Conservation (phyloP, 1,140 invertebrate species). For the Tetramorium parvispinum region DNA sequence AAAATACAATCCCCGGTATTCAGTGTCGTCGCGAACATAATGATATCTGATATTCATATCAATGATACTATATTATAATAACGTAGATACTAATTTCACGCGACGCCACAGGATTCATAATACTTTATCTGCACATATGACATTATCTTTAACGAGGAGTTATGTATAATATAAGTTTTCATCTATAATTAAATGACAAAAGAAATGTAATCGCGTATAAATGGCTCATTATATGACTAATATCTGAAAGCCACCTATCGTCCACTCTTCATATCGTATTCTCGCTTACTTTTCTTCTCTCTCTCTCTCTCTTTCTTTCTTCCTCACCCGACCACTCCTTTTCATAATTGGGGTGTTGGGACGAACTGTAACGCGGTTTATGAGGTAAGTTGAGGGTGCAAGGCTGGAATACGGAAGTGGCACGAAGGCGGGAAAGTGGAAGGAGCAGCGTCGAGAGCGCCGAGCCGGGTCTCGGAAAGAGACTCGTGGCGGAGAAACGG, state of each 20-base stretch:
- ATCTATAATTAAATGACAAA: constrained; percentile 59
- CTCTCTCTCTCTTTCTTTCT: neutral
- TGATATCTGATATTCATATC: constrained; percentile 28
- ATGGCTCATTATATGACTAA: constrained; percentile 64
- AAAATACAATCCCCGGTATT: constrained; percentile 2
- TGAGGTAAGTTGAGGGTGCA: constrained; percentile 42
- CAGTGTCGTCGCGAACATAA: neutral
- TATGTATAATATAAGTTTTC: neutral
- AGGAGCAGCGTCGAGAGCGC: constrained; percentile 36
- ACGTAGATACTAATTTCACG: constrained; percentile 1
- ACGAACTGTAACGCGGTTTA: constrained; percentile 64
- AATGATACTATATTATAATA: constrained; percentile 7
- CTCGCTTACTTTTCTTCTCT: constrained; percentile 2
- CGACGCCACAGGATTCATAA: constrained; percentile 1
- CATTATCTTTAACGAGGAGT: neutral
- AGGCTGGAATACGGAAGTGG: constrained; percentile 52
- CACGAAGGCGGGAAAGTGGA: constrained; percentile 21
- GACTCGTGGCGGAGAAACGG: neutral
- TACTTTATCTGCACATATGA: neutral
- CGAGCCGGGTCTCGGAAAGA: constrained; percentile 21
- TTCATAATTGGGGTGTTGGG: constrained; percentile 63
- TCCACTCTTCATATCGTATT: constrained; percentile 18
- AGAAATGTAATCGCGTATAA: constrained; percentile 57
- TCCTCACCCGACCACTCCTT: neutral
- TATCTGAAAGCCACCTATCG: constrained; percentile 47